Base-by-base conservation (phyloP, 2,888 invertebrate genomes). In the Agrochola macilenta region DNA sequence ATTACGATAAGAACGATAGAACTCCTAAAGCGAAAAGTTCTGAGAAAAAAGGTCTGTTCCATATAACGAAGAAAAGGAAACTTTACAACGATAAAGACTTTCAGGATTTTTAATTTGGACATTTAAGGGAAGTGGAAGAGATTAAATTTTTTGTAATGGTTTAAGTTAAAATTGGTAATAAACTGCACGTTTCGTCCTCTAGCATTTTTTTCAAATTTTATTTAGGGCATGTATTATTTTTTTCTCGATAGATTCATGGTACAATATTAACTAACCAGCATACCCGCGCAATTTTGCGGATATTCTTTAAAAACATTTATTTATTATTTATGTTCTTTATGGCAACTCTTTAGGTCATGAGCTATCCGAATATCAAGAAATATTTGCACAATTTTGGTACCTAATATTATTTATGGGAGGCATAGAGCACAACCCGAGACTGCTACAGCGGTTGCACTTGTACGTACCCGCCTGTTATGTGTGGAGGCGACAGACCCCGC, bases 61-160 rank as follows among this genome's bases (percentile, higher is more conserved):
- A 93, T 78, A 95, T 96, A 66, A 93, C 93, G 4, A 96, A 96
- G 89, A 96, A 95, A 86, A 93, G 96, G 82, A 96, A 96, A 88
- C 91, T 96, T 8, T 96, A 95, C 81, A 95, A 91, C 77, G 95
- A 94, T 23, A 96, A 96, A 87, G 95, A 95, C 75, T 95, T 94
- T 84, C 92, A 94, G 86, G 94, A 95, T 88, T 93, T 94, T 87
- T 95, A 93, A 92, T 64, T 81, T 71, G 74, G n/a, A n/a, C n/a
- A n/a, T 26, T 5, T 20, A 57, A 11, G 2, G 0, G 2, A 54
- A 58, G 58, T 70, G 78, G 71, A 70, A 54, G 46, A 69, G 9
- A 39, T 20, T 52, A 4, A 2, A 0, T 71, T n/a, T 71, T 70
- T 54, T 54, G n/a, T 12, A 60, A 35, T 70, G n/a, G 23, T 65